These are phyloP conservation scores for Pissodes strobi DNA, from an alignment of 1,140 invertebrate genomes.

Conservation along the genomic window DNA sequence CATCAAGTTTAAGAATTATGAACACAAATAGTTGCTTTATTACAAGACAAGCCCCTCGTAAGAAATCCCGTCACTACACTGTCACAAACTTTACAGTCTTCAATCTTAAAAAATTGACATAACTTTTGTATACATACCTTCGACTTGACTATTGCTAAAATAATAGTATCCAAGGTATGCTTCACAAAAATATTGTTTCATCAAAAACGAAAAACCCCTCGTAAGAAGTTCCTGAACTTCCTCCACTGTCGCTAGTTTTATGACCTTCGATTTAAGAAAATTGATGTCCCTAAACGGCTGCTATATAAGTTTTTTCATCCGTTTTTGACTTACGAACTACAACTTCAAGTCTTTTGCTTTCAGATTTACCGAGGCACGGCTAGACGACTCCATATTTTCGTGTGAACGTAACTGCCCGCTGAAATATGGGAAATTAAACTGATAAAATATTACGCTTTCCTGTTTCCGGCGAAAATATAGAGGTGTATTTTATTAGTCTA, in stretches of 20 bases:
- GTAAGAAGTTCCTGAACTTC: not conserved
- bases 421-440: constrained; percentile 32
- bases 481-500: not conserved
- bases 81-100: no score
- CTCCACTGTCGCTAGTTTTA: constrained; percentile 11
- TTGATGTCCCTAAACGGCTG: constrained; percentile 20
- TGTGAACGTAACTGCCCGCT: constrained; percentile 5
- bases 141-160: no score
- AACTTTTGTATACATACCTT: no score
- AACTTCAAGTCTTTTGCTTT: constrained; percentile 20
- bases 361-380: constrained; percentile 20
- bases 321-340: constrained; percentile 26
- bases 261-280: constrained; percentile 22
- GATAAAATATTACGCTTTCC: constrained; percentile 19
- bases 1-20: no score
- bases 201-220: not conserved
- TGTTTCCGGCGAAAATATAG: constrained; percentile 1
- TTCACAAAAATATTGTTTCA: no score
- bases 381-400: constrained; percentile 25
- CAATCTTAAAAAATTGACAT: no score
- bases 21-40: no score
- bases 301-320: not conserved
- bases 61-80: no score
- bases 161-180: no score
- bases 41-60: no score